Base-by-base conservation (phyloP, 1,140 invertebrate species). In the Wasmannia auropunctata region DNA sequence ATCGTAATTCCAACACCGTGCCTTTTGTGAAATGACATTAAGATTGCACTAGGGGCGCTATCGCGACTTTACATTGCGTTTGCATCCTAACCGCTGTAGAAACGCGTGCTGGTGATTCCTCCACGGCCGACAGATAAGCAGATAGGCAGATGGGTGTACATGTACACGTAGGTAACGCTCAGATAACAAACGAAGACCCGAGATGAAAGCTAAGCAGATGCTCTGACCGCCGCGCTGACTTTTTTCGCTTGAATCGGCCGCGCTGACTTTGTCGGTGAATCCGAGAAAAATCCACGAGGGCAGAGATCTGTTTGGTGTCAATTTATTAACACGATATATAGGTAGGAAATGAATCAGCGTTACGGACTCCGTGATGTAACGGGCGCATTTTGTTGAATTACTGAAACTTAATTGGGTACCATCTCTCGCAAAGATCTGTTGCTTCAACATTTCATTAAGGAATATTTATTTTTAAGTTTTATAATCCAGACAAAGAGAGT, bases 61-160 rank as follows among this genome's bases (percentile, higher is more conserved):
- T 91, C 86, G 89, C 86, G 77, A 88, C 83, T 40, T 91, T 84
- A 91, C 88, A 90, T 90, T 91, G 90, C 88, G 88, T 91, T 90
- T 90, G 89, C 88, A 90, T 90, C 77, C 86, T 90, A 86, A 90
- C 89, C 88, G 75, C 60, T 83, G 89, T 79, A 84, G 83, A 84
- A 84, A 90, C 76, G 81, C 86, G 87, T 90, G 86, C 86, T 87
- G 88, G 84, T 86, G 89, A 90, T 90, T 86, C 86, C 83, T 90
- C 72, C 86, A 56, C 86, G 6, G 89, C 86, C 89, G 88, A 86
- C 86, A 90, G 89, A 90, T 90, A 90, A 90, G 62, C 89, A 90
- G 89, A 90, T 90, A 90, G 77, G 65, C 65, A 46, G 88, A 90
- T 90, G 88, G 83, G 81, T 88, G 88, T 90, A 88, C 89, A 86